These are phyloP conservation scores for Coleophora deauratella DNA, from an alignment of 2,888 invertebrate genomes.

Conservation along the genomic window DNA sequence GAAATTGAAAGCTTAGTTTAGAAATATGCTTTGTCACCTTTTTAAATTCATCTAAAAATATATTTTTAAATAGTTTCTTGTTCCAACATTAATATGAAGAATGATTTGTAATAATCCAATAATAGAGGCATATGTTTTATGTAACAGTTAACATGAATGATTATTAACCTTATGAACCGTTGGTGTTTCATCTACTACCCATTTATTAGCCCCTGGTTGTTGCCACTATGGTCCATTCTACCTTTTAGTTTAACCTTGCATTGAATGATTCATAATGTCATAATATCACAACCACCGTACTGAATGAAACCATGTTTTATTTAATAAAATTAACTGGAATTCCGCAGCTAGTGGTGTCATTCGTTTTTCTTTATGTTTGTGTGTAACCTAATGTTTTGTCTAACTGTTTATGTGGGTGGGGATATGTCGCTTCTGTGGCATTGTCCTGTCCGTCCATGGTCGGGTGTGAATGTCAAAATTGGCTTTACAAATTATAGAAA, in stretches of 20 bases:
- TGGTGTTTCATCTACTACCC: slow-evolving; percentile 4
- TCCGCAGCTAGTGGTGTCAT: slow-evolving; percentile 19
- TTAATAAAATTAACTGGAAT: neutral
- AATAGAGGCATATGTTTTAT: slow-evolving; percentile 37
- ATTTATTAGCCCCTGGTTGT: slow-evolving; percentile 2
- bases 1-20: slow-evolving; percentile 10
- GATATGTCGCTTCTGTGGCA: slow-evolving; percentile 54
- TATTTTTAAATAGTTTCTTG: no score
- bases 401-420: slow-evolving; percentile 28
- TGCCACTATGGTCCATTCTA: no score
- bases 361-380: slow-evolving; percentile 17
- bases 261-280: no score
- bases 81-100: slow-evolving; percentile 20
- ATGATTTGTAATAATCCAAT: slow-evolving; percentile 42
- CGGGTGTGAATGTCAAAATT: slow-evolving; percentile 65
- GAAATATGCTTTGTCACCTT: no score
- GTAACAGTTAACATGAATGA: slow-evolving; percentile 45
- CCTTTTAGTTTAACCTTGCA: no score
- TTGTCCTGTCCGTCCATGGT: slow-evolving; percentile 35
- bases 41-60: no score
- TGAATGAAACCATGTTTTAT: neutral
- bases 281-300: neutral
- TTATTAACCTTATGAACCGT: slow-evolving; percentile 42
- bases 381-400: slow-evolving; percentile 30
- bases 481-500: slow-evolving; percentile 72